Evolutionary conservation across 1,140 invertebrate genomes (phyloP), one percentile per base, ranked within the genome.

Genomic region (Diorhabda elongata): DNA sequence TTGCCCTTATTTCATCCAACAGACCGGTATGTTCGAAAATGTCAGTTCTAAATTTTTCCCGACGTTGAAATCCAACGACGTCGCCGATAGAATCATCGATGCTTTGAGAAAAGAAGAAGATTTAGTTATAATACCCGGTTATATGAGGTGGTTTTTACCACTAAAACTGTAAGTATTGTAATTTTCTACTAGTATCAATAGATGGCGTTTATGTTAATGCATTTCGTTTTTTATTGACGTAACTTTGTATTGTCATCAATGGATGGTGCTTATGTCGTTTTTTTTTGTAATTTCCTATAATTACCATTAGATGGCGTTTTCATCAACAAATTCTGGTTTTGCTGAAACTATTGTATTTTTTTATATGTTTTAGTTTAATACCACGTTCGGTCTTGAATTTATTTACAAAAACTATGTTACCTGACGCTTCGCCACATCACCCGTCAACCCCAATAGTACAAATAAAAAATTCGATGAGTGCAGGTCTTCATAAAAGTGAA

Each of bases 1-100:
- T 69, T 98, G 95, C 80, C 96, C 97, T 0, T 98, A 92, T 83
- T 97, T 94, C 80, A 97, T 98, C 69, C 89, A 93, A 69, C 83
- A 86, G 41, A 98, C 96, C 5, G 95, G 95, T 70, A 97, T 98
- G 95, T 98, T 98, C 75, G 90, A 92, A 42, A 91, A 95, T 70
- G 92, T 95, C 42, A 85, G 90, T 76, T 89, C 92, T 70, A 91
- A 90, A 81, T 87, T 95, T 68, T 82, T 97, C 62, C 91, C 94
- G 58, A 91, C 91, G 70, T 82, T 98, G 75, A 90, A 91, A 75
- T 89, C 94, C 2, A 92, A 96, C 69, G 89, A 92, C 73, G 96
- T 96, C 45, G 93, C 92, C 1, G 89, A 94, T 75, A 87, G 91
- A 73, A 89, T 96, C 42, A 86, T 98, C 58, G 83, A 87, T 47